Evolutionary conservation across 2,888 invertebrate genomes (phyloP).

Genomic region (Epinotia demarniana): DNA sequence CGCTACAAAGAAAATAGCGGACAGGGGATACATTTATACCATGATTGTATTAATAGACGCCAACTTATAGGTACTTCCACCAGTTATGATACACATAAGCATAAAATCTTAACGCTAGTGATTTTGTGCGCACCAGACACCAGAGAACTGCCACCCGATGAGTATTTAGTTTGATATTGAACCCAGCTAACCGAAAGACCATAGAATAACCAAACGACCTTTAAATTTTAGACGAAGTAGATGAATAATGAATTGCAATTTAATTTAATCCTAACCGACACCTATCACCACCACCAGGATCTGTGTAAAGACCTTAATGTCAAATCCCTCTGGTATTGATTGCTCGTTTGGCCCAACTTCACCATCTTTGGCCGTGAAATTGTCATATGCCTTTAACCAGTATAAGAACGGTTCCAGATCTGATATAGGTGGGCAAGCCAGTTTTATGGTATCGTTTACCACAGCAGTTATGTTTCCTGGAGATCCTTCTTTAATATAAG

Average conservation of each 20-base stretch:
- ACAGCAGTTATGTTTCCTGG: conserved; percentile 92
- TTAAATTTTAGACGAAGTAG: not conserved
- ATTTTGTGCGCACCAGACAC: conserved; percentile 17
- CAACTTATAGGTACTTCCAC: conserved; percentile 23
- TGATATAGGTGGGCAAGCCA: conserved; percentile 92
- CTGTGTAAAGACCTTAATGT: conserved; percentile 75
- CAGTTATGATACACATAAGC: conserved; percentile 16
- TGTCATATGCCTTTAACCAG: conserved; percentile 87
- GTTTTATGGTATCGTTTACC: conserved; percentile 88
- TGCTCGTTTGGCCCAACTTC: conserved; percentile 76
- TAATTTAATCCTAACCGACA: conserved; percentile 1
- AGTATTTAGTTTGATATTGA: conserved; percentile 4
- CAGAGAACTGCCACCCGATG: conserved; percentile 21
- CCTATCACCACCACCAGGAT: conserved; percentile 63
- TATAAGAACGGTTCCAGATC: conserved; percentile 93
- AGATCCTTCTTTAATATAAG: conserved; percentile 92
- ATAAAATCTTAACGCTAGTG: not conserved
- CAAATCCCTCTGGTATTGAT: conserved; percentile 68
- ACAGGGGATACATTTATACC: not conserved
- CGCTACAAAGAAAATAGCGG: not conserved
- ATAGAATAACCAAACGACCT: not conserved
- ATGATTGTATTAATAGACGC: not conserved
- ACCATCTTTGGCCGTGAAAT: conserved; percentile 68
- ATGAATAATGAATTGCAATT: conserved; percentile 8
- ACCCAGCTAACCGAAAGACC: not conserved